A percentile compares a stretch with the other conserved stretches of the same genome.
These are phyloP conservation scores for Melanotaenia maccullochi DNA, from an alignment of 2,797 vertebrate genomes.

Conservation along the genomic window DNA sequence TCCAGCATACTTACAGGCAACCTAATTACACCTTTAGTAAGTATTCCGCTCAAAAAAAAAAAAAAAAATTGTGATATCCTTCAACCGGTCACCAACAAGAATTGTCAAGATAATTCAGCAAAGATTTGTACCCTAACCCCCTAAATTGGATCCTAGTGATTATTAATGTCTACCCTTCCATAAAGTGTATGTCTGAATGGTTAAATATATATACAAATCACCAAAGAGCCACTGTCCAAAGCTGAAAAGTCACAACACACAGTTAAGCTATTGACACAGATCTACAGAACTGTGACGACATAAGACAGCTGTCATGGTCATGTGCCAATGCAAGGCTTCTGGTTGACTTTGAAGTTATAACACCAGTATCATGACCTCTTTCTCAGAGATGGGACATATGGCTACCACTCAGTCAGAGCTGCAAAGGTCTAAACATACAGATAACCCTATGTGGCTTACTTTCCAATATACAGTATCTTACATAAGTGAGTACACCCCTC, in stretches of 20 bases:
- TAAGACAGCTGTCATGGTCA: conserved; percentile 75
- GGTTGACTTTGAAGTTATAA: conserved; percentile 81
- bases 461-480: not conserved
- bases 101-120: not conserved
- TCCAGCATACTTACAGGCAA: not conserved
- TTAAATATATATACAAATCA: conserved; percentile 37
- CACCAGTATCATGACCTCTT: conserved; percentile 79
- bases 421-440: conserved; percentile 50
- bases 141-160: not conserved
- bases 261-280: conserved; percentile 68
- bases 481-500: too few species aligned
- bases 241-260: conserved; percentile 59
- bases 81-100: not conserved
- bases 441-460: conserved; percentile 12
- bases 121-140: not conserved
- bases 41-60: not conserved
- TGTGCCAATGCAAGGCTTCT: conserved; percentile 72
- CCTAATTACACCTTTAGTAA: not conserved
- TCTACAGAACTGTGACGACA: conserved; percentile 73
- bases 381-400: conserved; percentile 67
- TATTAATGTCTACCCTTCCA: not conserved
- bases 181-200: not conserved
- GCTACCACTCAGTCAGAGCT: conserved; percentile 56
- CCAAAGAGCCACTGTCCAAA: conserved; percentile 60
- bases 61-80: not conserved